Percentiles rank a stretch among this genome's conserved stretches.
Evolutionary conservation across 2,113 vertebrate species (phyloP).

Genomic region (Aspiorhynchus laticeps): DNA sequence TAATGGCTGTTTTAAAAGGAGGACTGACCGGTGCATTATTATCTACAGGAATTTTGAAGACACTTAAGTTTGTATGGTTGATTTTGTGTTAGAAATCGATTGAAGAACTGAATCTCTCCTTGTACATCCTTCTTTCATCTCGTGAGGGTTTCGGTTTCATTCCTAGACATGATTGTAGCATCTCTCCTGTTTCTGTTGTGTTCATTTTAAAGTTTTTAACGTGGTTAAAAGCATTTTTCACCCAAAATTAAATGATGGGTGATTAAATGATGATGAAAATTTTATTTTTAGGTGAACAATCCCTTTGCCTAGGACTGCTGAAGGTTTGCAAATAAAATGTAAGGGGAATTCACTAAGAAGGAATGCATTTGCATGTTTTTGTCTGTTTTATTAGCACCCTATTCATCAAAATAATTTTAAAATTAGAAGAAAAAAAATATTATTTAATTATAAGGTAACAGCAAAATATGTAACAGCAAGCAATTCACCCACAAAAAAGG

Average conservation of each 20-base stretch:
- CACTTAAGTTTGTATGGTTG: not conserved
- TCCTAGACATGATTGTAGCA: not conserved
- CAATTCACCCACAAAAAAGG: too few relatives aligned
- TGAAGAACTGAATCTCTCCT: not conserved
- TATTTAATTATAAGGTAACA: too few relatives aligned
- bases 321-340: not conserved
- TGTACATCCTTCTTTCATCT: not conserved
- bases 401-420: too few relatives aligned
- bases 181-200: not conserved
- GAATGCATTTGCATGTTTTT: too few relatives aligned
- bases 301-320: not conserved
- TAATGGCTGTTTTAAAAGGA: conserved; percentile 9
- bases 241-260: not conserved
- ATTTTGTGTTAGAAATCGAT: not conserved
- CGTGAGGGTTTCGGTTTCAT: not conserved
- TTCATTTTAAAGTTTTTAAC: not conserved
- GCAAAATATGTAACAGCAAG: too few relatives aligned
- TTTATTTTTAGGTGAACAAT: not conserved
- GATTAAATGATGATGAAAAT: not conserved
- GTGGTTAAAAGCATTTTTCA: not conserved
- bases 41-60: conserved; percentile 4
- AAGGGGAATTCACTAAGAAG: not conserved
- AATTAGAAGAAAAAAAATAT: too few relatives aligned
- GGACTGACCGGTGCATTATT: conserved; percentile 2
- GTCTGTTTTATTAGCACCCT: too few relatives aligned